Conservation (phyloP, 2,888 invertebrate genomes). For the Nephrotoma appendiculata region DNA sequence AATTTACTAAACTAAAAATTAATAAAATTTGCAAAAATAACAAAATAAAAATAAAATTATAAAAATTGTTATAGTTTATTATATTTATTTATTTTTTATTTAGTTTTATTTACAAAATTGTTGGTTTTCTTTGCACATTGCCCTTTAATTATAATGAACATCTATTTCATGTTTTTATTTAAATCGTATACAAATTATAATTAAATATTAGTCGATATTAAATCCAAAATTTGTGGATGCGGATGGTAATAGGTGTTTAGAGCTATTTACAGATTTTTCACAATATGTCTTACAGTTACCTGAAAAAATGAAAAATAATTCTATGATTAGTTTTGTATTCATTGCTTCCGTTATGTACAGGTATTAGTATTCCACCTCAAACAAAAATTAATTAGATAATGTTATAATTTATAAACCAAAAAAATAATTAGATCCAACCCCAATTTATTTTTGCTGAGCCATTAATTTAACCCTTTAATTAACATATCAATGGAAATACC, state of each 20-base stretch:
- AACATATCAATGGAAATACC: background rate
- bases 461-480: background rate
- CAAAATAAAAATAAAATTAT: background rate
- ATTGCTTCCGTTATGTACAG: background rate
- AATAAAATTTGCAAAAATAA: background rate
- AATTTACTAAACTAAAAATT: background rate
- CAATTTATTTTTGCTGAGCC: background rate
- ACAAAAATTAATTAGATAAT: background rate
- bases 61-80: background rate
- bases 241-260: background rate
- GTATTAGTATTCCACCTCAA: background rate
- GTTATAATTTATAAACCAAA: background rate
- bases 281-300: background rate
- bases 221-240: background rate
- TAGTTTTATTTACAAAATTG: background rate
- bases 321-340: background rate
- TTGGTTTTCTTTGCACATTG: background rate
- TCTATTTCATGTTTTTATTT: background rate
- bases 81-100: background rate
- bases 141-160: background rate
- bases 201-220: background rate
- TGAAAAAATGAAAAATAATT: background rate
- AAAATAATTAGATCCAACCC: background rate
- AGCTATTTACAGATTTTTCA: background rate
- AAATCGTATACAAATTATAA: background rate